phyloP scores from a whole-genome alignment of 2,113 vertebrate genomes.

The Varanus komodoensis region DNA sequence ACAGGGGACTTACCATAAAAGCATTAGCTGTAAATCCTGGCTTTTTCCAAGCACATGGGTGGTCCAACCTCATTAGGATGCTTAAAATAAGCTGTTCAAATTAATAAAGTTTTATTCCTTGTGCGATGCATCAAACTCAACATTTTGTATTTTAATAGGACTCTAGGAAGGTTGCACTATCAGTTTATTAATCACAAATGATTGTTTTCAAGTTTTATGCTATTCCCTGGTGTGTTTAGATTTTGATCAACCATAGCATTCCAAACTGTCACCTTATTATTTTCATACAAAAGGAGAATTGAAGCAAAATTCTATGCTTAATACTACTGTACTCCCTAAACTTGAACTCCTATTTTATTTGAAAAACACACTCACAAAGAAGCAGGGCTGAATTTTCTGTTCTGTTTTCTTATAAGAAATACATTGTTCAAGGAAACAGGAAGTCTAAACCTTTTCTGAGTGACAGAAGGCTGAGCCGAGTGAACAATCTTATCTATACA shows the following conservation, averaged over 20 bases:
- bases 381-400: neutral
- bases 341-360: neutral
- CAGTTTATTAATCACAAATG: neutral
- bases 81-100: constrained; percentile 20
- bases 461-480: neutral
- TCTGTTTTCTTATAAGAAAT: neutral
- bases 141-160: constrained; percentile 40
- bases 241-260: constrained; percentile 20
- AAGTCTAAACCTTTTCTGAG: neutral
- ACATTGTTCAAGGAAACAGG: neutral
- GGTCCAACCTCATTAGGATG: constrained; percentile 41
- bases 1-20: constrained; percentile 28
- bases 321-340: neutral
- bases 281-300: constrained; percentile 27
- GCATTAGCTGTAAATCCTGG: constrained; percentile 51
- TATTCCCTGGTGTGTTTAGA: constrained; percentile 31
- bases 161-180: constrained; percentile 42
- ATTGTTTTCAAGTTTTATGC: neutral
- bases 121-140: neutral
- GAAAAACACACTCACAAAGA: neutral
- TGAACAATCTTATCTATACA: neutral
- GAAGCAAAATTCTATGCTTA: constrained; percentile 32
- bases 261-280: constrained; percentile 22
- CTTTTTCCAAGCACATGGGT: constrained; percentile 50
- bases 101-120: constrained; percentile 29